phyloP scores from a whole-genome alignment of 2,797 vertebrate species.

The Poecilia gillii region DNA sequence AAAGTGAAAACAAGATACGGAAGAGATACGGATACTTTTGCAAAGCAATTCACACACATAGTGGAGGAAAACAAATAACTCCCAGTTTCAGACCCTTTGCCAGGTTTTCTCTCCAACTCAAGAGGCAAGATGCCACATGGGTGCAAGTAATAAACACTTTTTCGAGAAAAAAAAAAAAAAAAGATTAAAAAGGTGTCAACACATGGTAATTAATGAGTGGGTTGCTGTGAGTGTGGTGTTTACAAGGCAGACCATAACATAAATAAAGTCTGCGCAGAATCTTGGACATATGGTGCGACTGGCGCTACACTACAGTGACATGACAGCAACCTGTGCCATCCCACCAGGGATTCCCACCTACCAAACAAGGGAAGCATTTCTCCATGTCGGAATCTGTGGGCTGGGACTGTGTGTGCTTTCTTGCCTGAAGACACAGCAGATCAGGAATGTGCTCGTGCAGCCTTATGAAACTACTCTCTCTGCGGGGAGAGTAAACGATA shows the following conservation, averaged over 20 bases:
- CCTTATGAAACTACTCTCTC: slow-evolving; percentile 16
- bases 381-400: slow-evolving; percentile 53
- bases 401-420: slow-evolving; percentile 40
- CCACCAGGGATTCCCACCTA: slow-evolving; percentile 78
- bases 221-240: slow-evolving; percentile 83
- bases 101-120: slow-evolving; percentile 73
- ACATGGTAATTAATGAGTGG: slow-evolving; percentile 84
- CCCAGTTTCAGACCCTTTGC: slow-evolving; percentile 39
- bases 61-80: background rate
- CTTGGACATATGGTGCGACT: slow-evolving; percentile 83
- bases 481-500: slow-evolving; percentile 30
- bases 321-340: slow-evolving; percentile 82
- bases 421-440: slow-evolving; percentile 11
- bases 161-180: slow-evolving; percentile 77
- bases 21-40: background rate
- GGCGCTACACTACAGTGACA: slow-evolving; percentile 77
- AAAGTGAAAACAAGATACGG: background rate
- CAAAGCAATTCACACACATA: background rate
- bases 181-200: slow-evolving; percentile 84
- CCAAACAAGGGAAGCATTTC: slow-evolving; percentile 59
- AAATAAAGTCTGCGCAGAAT: slow-evolving; percentile 81
- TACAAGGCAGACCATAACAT: slow-evolving; percentile 82
- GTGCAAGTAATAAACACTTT: slow-evolving; percentile 87
- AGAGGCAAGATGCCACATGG: slow-evolving; percentile 70
- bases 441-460: slow-evolving; percentile 23